Base-by-base conservation (phyloP, 1,140 invertebrate species). In the Eulimnadia texana region DNA sequence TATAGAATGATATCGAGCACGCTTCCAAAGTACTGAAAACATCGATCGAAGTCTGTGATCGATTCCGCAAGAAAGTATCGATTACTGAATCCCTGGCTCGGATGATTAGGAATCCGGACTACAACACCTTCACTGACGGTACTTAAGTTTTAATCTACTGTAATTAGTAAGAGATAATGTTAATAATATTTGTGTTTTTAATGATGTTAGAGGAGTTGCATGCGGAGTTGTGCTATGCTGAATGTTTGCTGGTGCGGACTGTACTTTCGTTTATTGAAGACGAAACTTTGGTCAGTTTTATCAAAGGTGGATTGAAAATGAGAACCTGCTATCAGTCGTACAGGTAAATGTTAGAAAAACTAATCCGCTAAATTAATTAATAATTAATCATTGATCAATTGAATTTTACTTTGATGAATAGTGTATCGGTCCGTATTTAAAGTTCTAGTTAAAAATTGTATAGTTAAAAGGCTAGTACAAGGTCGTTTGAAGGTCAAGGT, bases 211-310 rank as follows among this genome's bases (percentile, higher is more conserved):
- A 53, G 49, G 19, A 98, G 76, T 83, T 92, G 20, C 94, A 98
- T 77, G 94, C 94, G 1, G 93, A 98, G 72, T 72, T 98, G 27
- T 93, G 90, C 70, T 91, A 93, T 74, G 93, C 93, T 16, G 93
- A 98, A 74, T 84, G 86, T 42, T 75, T 95, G 9, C 74, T 98
- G 25, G 75, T 95, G 22, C 84, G 89, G 68, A 88, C 94, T 1
- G 79, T 95, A 68, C 78, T 98, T 47, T 90, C 88, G 13, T 93
- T 96, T 71, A 83, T 96, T 68, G 91, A 95, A 69, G 93, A 97
- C 70, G 94, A 98, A 72, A 94, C 88, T 66, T 75, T 98, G 49
- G 81, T 92, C 16, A 93, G 89, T 71, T 90, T 98, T 68, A 84
- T 98, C 24, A 91, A 89, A 70, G 93, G 92, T 63, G 91, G 91